These are phyloP conservation scores for Scomberomorus guttatus DNA, from an alignment of 2,797 vertebrate genomes.

Conservation along the genomic window DNA sequence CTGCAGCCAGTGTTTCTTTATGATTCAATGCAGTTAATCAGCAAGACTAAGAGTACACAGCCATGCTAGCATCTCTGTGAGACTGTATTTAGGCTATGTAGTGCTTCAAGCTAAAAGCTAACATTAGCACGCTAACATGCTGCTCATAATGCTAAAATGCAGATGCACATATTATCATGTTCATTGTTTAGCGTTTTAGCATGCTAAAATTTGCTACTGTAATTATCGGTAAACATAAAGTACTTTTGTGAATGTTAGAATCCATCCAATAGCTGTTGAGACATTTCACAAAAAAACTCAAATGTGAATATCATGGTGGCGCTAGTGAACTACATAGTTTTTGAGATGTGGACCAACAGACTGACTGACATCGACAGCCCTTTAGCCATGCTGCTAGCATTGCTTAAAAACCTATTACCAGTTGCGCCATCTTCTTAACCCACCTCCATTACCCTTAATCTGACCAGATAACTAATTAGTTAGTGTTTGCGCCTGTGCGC, in stretches of 20 bases:
- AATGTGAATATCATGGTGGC: background rate
- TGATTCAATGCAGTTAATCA: background rate
- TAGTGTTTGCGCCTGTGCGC: background rate
- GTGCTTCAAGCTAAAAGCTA: too few species aligned
- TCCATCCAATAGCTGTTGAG: background rate
- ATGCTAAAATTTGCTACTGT: too few species aligned
- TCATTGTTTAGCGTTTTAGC: too few species aligned
- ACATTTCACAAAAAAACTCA: background rate
- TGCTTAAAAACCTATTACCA: conserved; percentile 19
- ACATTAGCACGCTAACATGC: too few species aligned
- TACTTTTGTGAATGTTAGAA: background rate
- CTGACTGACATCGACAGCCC: background rate
- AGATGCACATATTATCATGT: too few species aligned
- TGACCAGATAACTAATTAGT: background rate
- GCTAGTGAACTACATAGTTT: too few species aligned
- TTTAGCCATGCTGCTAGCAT: too few species aligned
- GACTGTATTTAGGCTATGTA: too few species aligned
- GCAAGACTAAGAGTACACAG: too few species aligned
- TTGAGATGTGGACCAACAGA: too few species aligned
- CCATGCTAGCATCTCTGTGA: too few species aligned
- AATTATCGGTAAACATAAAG: background rate
- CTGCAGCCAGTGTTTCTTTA: background rate
- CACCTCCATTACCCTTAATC: conserved; percentile 8
- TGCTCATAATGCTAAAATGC: too few species aligned
- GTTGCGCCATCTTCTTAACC: background rate